Percentiles rank a stretch among this genome's conserved stretches.
These are phyloP conservation scores for Grammatotria lemairii DNA, from an alignment of 2,113 vertebrate species.

Conservation along the genomic window DNA sequence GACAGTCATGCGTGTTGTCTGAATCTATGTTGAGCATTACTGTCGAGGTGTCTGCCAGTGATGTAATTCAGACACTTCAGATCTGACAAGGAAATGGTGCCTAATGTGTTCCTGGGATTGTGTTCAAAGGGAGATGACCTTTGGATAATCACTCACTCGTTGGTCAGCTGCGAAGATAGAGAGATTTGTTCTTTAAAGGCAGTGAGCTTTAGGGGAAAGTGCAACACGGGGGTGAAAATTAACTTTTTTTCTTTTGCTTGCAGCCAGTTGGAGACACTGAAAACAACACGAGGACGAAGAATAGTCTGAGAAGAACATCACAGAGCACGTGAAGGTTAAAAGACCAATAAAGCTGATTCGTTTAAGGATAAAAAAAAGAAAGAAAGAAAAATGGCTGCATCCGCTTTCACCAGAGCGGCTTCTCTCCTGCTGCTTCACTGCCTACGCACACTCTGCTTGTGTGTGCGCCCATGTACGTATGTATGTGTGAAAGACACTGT, in stretches of 20 bases:
- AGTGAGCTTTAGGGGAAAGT: not conserved
- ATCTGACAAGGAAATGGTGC: conserved; percentile 65
- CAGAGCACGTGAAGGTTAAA: conserved; percentile 53
- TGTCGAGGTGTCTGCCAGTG: conserved; percentile 36
- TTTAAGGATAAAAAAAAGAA: conserved; percentile 20
- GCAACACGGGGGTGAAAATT: not conserved
- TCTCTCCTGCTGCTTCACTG: conserved; percentile 57
- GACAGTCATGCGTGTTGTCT: conserved; percentile 61
- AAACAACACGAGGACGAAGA: not conserved
- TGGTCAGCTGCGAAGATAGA: conserved; percentile 25
- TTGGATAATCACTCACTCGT: conserved; percentile 35
- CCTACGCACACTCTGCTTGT: conserved; percentile 33
- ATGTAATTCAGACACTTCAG: conserved; percentile 65
- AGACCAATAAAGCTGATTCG: conserved; percentile 54
- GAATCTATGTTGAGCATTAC: conserved; percentile 32
- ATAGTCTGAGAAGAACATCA: conserved; percentile 4
- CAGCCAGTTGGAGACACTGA: not conserved
- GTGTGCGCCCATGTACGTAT: not conserved
- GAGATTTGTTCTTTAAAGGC: not conserved
- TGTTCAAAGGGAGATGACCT: conserved; percentile 57
- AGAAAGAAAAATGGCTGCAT: not conserved
- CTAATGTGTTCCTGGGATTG: conserved; percentile 46
- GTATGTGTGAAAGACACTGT: not conserved
- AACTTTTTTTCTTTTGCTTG: not conserved
- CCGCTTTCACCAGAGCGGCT: conserved; percentile 18